A percentile compares a stretch with the other conserved stretches of the same genome.
Evolutionary conservation across 2,113 vertebrate species (phyloP).

Genomic region (Sardina pilchardus): DNA sequence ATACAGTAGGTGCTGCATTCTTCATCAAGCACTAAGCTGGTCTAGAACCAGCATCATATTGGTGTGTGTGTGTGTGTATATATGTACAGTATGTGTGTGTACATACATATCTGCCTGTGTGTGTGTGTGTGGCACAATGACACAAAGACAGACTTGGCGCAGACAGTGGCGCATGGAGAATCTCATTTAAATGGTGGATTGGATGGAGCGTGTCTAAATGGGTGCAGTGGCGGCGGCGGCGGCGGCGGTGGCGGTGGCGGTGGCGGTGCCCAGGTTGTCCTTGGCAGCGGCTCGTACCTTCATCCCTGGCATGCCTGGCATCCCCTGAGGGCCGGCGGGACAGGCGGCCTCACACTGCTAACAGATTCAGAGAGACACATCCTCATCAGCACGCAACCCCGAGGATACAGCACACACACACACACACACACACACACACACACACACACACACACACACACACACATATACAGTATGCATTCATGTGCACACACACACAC

Average conservation of each 20-base stretch:
- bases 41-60: neutral
- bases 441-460: constrained; percentile 14
- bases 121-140: too few species aligned
- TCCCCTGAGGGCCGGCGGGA: constrained; percentile 74
- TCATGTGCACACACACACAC: neutral
- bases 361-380: constrained; percentile 24
- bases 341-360: constrained; percentile 73
- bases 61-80: too few species aligned
- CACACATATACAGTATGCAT: neutral
- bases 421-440: constrained; percentile 22
- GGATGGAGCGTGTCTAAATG: neutral
- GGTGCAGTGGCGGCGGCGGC: neutral
- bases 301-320: constrained; percentile 71
- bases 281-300: constrained; percentile 64
- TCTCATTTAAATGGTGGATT: neutral
- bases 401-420: constrained; percentile 4
- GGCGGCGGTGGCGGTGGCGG: neutral
- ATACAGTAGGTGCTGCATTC: neutral
- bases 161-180: neutral
- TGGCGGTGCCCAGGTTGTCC: neutral
- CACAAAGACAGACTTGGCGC: neutral
- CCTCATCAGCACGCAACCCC: neutral
- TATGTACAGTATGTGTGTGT: too few species aligned
- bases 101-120: too few species aligned
- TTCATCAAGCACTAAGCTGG: neutral